Evolutionary conservation across 2,797 vertebrate genomes (phyloP).

Genomic region (Rhinatrema bivittatum): DNA sequence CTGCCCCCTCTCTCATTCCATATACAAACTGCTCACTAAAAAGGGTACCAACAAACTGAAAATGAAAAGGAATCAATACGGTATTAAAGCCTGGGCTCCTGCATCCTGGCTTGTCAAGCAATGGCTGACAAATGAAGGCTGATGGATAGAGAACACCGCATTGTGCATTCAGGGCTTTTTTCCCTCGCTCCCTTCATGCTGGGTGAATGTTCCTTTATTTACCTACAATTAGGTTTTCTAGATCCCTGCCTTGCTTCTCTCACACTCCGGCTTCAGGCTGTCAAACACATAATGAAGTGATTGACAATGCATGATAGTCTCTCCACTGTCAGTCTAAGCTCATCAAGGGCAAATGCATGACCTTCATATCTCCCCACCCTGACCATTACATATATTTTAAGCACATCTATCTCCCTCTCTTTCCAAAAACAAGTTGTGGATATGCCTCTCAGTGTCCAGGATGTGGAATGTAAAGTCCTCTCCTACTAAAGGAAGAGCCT

Average conservation of each 20-base stretch:
- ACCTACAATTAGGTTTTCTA: constrained; percentile 37
- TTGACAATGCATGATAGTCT: constrained; percentile 36
- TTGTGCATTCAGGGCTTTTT: constrained; percentile 13
- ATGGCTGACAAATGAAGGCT: constrained; percentile 34
- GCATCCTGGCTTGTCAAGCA: constrained; percentile 22
- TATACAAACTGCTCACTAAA: constrained; percentile 20
- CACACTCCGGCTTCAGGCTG: constrained; percentile 28
- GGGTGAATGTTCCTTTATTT: constrained; percentile 46
- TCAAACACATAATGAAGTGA: constrained; percentile 32
- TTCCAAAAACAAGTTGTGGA: too few species aligned
- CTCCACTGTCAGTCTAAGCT: constrained; percentile 29
- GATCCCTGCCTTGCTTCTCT: constrained; percentile 14
- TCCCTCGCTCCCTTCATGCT: constrained; percentile 21
- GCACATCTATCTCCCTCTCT: too few species aligned
- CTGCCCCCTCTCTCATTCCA: neutral
- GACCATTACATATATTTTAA: too few species aligned
- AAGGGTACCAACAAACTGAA: constrained; percentile 17
- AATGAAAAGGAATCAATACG: constrained; percentile 24
- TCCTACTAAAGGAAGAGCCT: too few species aligned
- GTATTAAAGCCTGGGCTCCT: constrained; percentile 24
- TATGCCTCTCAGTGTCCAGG: too few species aligned
- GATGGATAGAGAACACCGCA: constrained; percentile 34
- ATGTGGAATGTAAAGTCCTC: too few species aligned
- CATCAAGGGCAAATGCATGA: constrained; percentile 29
- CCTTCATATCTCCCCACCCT: too few species aligned